phyloP scores from a whole-genome alignment of 2,888 invertebrate species.

The Euproctis similis region DNA sequence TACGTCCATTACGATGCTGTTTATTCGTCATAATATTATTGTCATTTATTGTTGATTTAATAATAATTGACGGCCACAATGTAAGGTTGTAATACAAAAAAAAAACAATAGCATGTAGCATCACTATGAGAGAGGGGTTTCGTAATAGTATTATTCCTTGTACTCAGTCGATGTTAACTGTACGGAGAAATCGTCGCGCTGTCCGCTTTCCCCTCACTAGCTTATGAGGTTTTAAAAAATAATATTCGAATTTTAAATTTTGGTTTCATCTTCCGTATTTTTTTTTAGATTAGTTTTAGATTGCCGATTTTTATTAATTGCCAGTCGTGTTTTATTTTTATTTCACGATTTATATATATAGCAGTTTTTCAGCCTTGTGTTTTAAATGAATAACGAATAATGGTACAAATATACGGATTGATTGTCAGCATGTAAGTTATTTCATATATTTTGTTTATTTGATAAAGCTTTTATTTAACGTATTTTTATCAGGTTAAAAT shows the following conservation, averaged over 20 bases:
- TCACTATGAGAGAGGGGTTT: conserved; percentile 41
- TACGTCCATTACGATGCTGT: too few species aligned
- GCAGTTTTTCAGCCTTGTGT: too few species aligned
- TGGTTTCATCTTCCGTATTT: conserved; percentile 7
- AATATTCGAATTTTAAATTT: conserved; percentile 4
- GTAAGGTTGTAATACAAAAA: too few species aligned
- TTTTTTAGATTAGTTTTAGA: too few species aligned
- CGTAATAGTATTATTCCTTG: conserved; percentile 44
- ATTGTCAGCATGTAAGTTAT: conserved; percentile 3
- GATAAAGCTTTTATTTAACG: too few species aligned
- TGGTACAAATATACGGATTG: conserved; percentile 3
- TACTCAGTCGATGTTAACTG: conserved; percentile 49
- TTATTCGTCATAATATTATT: too few species aligned
- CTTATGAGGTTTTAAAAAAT: conserved; percentile 20
- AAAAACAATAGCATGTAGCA: conserved; percentile 24
- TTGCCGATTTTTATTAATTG: too few species aligned
- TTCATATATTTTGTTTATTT: too few species aligned
- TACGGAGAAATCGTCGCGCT: conserved; percentile 56
- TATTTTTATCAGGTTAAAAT: too few species aligned
- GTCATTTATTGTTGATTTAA: too few species aligned
- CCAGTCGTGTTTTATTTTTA: too few species aligned
- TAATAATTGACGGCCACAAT: conserved; percentile 2
- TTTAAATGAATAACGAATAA: conserved; percentile 1
- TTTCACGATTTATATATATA: too few species aligned
- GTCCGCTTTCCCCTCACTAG: conserved; percentile 58